Conservation (phyloP, 2,888 invertebrate species). For the Meloe dianella region DNA sequence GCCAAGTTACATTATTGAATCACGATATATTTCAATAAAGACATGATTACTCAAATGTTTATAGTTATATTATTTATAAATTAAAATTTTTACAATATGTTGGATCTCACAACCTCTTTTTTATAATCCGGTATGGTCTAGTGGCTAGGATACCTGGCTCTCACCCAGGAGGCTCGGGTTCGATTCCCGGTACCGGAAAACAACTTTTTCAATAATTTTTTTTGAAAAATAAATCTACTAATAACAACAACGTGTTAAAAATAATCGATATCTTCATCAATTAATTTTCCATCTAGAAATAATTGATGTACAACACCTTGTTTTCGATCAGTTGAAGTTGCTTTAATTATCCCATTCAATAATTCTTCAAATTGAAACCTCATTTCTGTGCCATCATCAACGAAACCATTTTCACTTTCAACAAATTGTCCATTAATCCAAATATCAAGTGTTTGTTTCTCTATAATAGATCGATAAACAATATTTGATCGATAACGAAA, state of each 20-base stretch:
- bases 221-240: conserved; percentile 9
- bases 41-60: neutral
- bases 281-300: conserved; percentile 48
- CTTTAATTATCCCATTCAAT: conserved; percentile 57
- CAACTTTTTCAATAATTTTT: conserved; percentile 13
- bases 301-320: conserved; percentile 54
- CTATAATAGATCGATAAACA: conserved; percentile 59
- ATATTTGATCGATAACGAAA: neutral
- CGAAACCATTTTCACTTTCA: conserved; percentile 80
- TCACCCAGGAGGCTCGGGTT: conserved; percentile 70
- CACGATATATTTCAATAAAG: too few relatives aligned
- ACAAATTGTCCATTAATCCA: conserved; percentile 77
- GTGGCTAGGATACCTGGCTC: conserved; percentile 68
- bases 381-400: conserved; percentile 85
- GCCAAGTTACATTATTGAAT: too few relatives aligned
- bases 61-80: too few relatives aligned
- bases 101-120: too few relatives aligned
- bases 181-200: conserved; percentile 67
- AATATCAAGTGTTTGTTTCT: conserved; percentile 76
- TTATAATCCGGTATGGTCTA: conserved; percentile 63
- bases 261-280: conserved; percentile 51
- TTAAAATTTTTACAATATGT: too few relatives aligned
- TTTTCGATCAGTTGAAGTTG: conserved; percentile 63
- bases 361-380: conserved; percentile 68
- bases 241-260: neutral